Evolutionary conservation across 2,113 vertebrate genomes (phyloP), one percentile per base, ranked within the genome.

Genomic region (Osmerus mordax): DNA sequence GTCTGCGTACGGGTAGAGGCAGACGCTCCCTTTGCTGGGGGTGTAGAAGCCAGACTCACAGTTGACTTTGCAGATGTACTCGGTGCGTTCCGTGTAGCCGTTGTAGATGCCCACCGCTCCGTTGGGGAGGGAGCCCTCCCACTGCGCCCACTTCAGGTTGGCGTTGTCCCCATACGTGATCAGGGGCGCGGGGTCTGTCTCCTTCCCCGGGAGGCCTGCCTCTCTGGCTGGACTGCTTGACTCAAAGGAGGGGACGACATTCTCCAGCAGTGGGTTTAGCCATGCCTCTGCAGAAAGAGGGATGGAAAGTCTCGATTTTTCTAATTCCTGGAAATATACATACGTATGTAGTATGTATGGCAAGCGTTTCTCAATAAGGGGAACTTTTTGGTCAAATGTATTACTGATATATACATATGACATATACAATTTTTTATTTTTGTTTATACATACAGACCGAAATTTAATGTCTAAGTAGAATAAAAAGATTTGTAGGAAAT

Each of bases 161-260:
- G 65, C 65, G 36, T 70, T 80, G n/a, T 80, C 73, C 1, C 67
- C 63, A 13, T 36, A 65, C 29, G 32, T 65, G n/a, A 41, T 36
- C 16, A 36, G 63, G 14, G 63, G 32, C 4, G 16, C 18, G 5
- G 32, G 63, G 9, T 18, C 53, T 28, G 28, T 32, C 62, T 73
- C 65, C 23, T 64, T 60, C 13, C 51, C 51, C 3, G 73, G 55
- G 9, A 41, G 18, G 16, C 81, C 67, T 64, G 16, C 18, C 1
- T 66, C 16, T 28, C 3, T 0, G 5, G 83, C 72, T 18, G 68
- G 25, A 7, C 55, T 78, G 53, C 3, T 60, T 60, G 56, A 18
- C 29, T 78, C 73, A 14, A 81, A 70, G 12, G 87, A 86, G 0
- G 90, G 90, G 3, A 87, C 70, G 0, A 88, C 76, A 1, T 88